phyloP scores from a whole-genome alignment of 2,113 vertebrate genomes.

The Etheostoma spectabile region DNA sequence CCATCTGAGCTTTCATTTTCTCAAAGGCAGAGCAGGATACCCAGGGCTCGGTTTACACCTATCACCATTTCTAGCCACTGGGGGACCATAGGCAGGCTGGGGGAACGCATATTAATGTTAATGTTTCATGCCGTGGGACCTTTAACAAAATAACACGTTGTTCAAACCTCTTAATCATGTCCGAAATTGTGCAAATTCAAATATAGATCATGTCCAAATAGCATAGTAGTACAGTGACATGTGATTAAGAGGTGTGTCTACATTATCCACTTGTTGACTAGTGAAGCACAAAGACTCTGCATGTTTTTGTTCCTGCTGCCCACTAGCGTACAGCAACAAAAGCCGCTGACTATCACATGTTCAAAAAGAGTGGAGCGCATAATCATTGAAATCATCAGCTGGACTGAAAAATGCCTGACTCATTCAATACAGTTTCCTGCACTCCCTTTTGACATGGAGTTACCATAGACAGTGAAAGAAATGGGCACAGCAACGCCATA shows the following conservation, averaged over 20 bases:
- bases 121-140: background rate
- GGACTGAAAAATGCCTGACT: background rate
- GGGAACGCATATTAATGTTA: too few relatives aligned
- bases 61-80: too few relatives aligned
- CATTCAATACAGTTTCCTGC: background rate
- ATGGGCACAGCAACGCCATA: too few relatives aligned
- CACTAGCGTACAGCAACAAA: too few relatives aligned
- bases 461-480: too few relatives aligned
- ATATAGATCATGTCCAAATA: background rate
- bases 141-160: background rate
- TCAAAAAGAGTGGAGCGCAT: too few relatives aligned
- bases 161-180: background rate
- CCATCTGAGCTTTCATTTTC: too few relatives aligned
- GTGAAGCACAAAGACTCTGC: background rate
- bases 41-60: too few relatives aligned
- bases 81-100: too few relatives aligned
- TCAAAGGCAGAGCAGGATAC: too few relatives aligned
- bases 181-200: background rate
- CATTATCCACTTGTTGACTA: background rate
- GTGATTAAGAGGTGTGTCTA: background rate
- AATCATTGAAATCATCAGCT: constrained; percentile 23
- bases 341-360: too few relatives aligned
- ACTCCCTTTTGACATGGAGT: too few relatives aligned
- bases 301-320: background rate
- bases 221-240: background rate